Conservation (phyloP, 2,888 invertebrate genomes). For the Habrosyne pyritoides region DNA sequence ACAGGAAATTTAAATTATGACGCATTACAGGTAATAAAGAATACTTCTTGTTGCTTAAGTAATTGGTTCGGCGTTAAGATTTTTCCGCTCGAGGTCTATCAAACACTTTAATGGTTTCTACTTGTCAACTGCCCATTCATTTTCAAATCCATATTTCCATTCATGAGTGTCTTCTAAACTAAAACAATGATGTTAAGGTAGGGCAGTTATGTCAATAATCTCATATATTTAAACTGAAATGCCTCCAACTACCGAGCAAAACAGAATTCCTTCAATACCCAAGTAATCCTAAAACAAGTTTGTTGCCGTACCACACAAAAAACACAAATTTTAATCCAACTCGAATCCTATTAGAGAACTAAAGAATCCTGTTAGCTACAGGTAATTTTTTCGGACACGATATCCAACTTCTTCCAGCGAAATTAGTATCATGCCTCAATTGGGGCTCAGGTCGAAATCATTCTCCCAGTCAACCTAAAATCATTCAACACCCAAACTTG, state of each 20-base stretch:
- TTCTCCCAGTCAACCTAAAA: slow-evolving; percentile 39
- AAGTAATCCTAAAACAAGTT: background rate
- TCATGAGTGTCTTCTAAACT: no score
- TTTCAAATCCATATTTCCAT: no score
- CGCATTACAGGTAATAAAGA: background rate
- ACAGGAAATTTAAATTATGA: background rate
- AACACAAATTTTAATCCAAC: background rate
- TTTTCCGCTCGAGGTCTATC: no score
- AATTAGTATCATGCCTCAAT: background rate
- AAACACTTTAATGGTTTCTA: no score
- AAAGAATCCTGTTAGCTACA: background rate
- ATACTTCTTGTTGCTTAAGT: background rate
- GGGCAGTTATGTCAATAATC: background rate
- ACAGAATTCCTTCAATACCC: background rate
- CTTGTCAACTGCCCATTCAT: no score
- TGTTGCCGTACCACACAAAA: background rate
- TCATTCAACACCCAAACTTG: slow-evolving; percentile 60
- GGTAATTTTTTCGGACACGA: background rate
- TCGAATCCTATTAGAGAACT: background rate
- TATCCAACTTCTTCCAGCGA: background rate
- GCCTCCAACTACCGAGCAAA: background rate
- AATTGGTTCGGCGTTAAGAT: no score
- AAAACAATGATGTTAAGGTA: background rate
- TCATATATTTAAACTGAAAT: background rate
- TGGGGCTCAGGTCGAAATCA: slow-evolving; percentile 7